These are phyloP conservation scores for Acipenser transmontanus DNA, from an alignment of 2,797 vertebrate genomes.

Conservation along the genomic window DNA sequence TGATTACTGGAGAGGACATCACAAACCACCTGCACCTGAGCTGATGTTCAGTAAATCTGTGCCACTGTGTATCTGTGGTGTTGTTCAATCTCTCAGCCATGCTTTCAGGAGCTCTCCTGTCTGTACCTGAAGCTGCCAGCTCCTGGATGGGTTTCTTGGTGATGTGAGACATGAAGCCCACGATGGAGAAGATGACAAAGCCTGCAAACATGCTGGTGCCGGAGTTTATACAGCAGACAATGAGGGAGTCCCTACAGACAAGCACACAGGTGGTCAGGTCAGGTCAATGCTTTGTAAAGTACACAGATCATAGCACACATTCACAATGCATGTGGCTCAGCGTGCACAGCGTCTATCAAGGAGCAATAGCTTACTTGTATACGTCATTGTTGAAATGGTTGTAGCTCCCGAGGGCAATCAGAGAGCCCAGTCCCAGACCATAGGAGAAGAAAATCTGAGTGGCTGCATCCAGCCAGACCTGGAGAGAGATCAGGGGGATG, in stretches of 20 bases:
- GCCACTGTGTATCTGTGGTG: no score
- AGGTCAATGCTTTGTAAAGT: background rate
- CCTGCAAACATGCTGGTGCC: conserved; percentile 84
- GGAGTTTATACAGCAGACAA: conserved; percentile 85
- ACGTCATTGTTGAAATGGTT: conserved; percentile 80
- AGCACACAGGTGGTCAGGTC: background rate
- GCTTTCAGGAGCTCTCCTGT: no score
- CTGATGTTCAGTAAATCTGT: no score
- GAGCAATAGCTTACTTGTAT: conserved; percentile 57
- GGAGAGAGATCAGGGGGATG: accelerated
- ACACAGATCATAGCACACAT: background rate
- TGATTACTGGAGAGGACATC: no score
- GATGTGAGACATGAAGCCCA: conserved; percentile 86
- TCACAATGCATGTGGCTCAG: background rate
- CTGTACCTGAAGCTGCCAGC: conserved; percentile 78
- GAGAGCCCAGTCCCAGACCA: conserved; percentile 79
- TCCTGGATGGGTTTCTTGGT: conserved; percentile 81
- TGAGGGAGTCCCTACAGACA: conserved; percentile 74
- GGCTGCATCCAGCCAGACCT: conserved; percentile 91
- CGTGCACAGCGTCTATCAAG: no score
- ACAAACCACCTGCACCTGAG: no score
- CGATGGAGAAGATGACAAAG: conserved; percentile 87
- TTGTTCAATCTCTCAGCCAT: no score
- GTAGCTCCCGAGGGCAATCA: conserved; percentile 86
- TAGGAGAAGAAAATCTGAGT: conserved; percentile 93